Percentiles rank a stretch among this genome's conserved stretches.
Evolutionary conservation across 2,797 vertebrate genomes (phyloP).

Genomic region (Spheniscus humboldti): DNA sequence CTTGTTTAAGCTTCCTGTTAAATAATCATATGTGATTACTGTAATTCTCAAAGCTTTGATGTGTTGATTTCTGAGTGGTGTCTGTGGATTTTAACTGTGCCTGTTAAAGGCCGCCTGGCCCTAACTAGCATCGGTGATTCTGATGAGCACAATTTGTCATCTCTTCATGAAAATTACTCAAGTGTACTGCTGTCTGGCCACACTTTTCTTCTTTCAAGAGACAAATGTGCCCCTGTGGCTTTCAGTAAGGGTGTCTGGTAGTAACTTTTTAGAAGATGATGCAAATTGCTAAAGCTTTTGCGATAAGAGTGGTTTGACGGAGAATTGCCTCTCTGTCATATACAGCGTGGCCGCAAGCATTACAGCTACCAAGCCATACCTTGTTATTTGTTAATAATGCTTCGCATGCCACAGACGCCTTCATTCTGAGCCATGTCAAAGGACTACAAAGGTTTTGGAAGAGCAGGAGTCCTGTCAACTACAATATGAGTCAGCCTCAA

Average conservation of each 20-base stretch:
- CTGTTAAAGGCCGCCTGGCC: neutral
- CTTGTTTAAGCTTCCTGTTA: neutral
- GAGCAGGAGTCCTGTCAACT: neutral
- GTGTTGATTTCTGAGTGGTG: neutral
- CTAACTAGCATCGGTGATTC: neutral
- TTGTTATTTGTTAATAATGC: neutral
- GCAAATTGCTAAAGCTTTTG: neutral
- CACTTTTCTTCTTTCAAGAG: neutral
- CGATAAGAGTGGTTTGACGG: neutral
- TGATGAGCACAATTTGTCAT: neutral
- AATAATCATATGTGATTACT: neutral
- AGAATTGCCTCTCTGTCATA: neutral
- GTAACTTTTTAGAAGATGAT: neutral
- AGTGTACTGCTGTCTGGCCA: neutral
- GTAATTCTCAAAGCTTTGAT: neutral
- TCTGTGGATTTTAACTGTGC: neutral
- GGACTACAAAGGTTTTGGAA: neutral
- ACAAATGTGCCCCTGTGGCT: neutral
- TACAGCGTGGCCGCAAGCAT: neutral
- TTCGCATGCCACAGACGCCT: neutral
- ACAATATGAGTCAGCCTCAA: neutral
- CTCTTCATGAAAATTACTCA: neutral
- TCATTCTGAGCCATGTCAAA: neutral
- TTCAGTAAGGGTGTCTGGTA: neutral
- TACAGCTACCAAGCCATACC: neutral